These are phyloP conservation scores for Octopus sinensis DNA, from an alignment of 1,140 invertebrate species.

Conservation along the genomic window DNA sequence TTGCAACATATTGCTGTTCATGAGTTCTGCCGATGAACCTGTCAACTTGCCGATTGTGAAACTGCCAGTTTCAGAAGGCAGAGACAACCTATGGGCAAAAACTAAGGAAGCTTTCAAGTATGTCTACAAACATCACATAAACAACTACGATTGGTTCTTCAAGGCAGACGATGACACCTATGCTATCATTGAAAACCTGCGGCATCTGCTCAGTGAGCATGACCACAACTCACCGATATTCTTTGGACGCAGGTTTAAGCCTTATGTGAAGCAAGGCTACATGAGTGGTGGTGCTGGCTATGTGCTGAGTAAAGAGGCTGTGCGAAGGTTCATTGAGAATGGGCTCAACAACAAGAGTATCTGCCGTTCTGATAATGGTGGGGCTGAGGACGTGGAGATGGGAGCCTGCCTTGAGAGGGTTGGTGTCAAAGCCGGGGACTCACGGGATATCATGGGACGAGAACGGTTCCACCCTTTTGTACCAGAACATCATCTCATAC, in stretches of 20 bases:
- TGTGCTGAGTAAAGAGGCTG: slow-evolving; percentile 49
- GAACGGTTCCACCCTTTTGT: slow-evolving; percentile 92
- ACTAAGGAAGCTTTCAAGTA: slow-evolving; percentile 61
- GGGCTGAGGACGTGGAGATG: slow-evolving; percentile 90
- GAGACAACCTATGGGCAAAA: slow-evolving; percentile 51
- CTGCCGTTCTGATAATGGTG: slow-evolving; percentile 63
- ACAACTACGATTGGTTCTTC: slow-evolving; percentile 54
- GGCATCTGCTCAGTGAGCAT: slow-evolving; percentile 73
- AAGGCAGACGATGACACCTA: slow-evolving; percentile 66
- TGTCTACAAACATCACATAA: slow-evolving; percentile 66
- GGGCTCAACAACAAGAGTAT: slow-evolving; percentile 26
- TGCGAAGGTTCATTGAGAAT: slow-evolving; percentile 29
- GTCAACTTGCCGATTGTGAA: slow-evolving; percentile 30
- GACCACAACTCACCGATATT: slow-evolving; percentile 28
- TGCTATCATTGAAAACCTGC: slow-evolving; percentile 85
- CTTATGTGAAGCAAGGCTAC: slow-evolving; percentile 42
- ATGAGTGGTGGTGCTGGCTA: slow-evolving; percentile 53
- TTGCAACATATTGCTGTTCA: slow-evolving; percentile 58
- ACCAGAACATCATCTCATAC: slow-evolving; percentile 65
- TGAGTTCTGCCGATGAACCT: slow-evolving; percentile 51
- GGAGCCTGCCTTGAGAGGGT: slow-evolving; percentile 84
- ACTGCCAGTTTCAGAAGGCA: slow-evolving; percentile 41
- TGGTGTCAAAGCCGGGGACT: slow-evolving; percentile 81
- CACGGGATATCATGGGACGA: slow-evolving; percentile 75
- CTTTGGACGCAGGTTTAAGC: slow-evolving; percentile 39